Base-by-base conservation (phyloP, 2,113 vertebrate genomes). In the Larimichthys crocea region DNA sequence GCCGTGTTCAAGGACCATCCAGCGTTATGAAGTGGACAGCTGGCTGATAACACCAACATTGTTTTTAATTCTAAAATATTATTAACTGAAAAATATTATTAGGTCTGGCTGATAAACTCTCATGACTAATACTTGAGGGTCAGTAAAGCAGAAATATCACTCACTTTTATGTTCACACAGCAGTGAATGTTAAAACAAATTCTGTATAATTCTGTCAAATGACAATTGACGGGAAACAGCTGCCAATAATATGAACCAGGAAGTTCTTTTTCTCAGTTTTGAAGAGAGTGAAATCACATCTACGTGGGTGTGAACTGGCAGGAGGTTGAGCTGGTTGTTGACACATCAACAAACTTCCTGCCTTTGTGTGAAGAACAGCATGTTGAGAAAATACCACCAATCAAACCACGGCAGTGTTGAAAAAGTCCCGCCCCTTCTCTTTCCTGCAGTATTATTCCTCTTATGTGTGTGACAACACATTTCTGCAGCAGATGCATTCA, bases 301-400 rank as follows among this genome's bases (percentile, higher is more conserved):
- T 9, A 9, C 11, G 50, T 57, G 4, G 10, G 59, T 31, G 48
- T 16, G 49, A 66, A 8, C 50, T 46, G 73, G 17, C 49, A 31
- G 49, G 24, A 65, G 60, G 15, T 3, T 22, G 17, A 16, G 29
- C 56, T 44, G 31, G 1, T 9, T 56, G 71, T 40, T 42, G 57
- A 62, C 76, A 44, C 57, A n/a, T 61, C 17, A 3, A 61, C 31
- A 20, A 62, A 73, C 69, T 66, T 73, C 69, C 52, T 72, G 50
- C 17, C 53, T 50, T 66, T 73, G 60, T 42, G 68, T 48, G 35
- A 55, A 29, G 5, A 55, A 44, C 16, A 3, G 19, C 31, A 10
- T n/a, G 49, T 42, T 64, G 35, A 49, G 40, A 67, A 35, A 67
- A 57, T 9, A 19, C 3, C 24, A 31, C 22, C 19, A 70, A 17